These are phyloP conservation scores for Goniozus legneri DNA, from an alignment of 1,140 invertebrate genomes.

Conservation along the genomic window DNA sequence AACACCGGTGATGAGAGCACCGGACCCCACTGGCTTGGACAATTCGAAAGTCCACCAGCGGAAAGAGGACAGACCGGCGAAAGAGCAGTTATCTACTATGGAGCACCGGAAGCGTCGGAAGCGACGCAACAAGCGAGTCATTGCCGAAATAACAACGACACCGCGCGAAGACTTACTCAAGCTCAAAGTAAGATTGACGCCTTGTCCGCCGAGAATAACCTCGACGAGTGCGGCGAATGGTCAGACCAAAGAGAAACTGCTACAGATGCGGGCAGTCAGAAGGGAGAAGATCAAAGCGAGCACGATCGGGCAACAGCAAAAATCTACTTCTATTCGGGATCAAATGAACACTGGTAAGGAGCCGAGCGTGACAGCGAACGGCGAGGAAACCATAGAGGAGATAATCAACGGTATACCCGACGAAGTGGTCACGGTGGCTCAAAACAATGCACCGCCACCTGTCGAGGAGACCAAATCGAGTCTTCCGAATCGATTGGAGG, in stretches of 20 bases:
- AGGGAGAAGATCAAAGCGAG: slow-evolving; percentile 34
- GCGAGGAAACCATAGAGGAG: slow-evolving; percentile 36
- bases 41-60: slow-evolving; percentile 1
- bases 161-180: slow-evolving; percentile 45
- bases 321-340: slow-evolving; percentile 5
- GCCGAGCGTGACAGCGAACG: slow-evolving; percentile 5
- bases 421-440: slow-evolving; percentile 33
- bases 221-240: slow-evolving; percentile 13
- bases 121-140: slow-evolving; percentile 44
- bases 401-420: slow-evolving; percentile 44
- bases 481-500: slow-evolving; percentile 14
- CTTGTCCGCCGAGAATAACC: slow-evolving; percentile 38
- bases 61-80: neutral
- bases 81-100: slow-evolving; percentile 28
- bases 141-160: slow-evolving; percentile 46
- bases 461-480: neutral
- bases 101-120: slow-evolving; percentile 44
- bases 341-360: slow-evolving; percentile 13
- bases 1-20: slow-evolving; percentile 39
- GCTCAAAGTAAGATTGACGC: slow-evolving; percentile 42
- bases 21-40: slow-evolving; percentile 17
- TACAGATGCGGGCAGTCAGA: slow-evolving; percentile 31
- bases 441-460: slow-evolving; percentile 14
- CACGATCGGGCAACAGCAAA: slow-evolving; percentile 19
- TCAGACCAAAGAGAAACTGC: slow-evolving; percentile 40